A percentile compares a stretch with the other conserved stretches of the same genome.
phyloP scores from a whole-genome alignment of 2,888 invertebrate genomes.

The Dynastes maya region DNA sequence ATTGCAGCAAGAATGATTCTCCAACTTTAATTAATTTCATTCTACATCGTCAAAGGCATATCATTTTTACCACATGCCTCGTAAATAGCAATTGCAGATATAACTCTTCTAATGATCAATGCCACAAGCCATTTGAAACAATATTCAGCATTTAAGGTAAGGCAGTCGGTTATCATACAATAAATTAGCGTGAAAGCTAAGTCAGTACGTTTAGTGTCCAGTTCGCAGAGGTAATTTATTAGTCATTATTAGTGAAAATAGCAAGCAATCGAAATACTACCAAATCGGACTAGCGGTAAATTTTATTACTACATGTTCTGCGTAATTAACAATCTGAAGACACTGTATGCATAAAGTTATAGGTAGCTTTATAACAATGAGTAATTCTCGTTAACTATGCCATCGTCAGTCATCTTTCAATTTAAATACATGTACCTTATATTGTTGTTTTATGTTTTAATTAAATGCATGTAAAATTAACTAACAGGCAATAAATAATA shows the following conservation, averaged over 20 bases:
- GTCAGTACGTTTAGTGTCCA: not conserved
- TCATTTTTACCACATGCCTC: no score
- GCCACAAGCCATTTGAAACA: not conserved
- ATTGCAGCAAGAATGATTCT: no score
- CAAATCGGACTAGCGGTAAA: constrained; percentile 12
- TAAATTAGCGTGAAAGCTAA: constrained; percentile 12
- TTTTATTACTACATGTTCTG: not conserved
- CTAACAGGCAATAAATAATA: no score
- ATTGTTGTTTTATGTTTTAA: no score
- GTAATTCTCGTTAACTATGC: not conserved
- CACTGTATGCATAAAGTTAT: not conserved
- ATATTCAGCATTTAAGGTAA: constrained; percentile 20
- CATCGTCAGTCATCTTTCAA: no score
- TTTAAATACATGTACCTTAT: no score
- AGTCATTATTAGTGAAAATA: constrained; percentile 8
- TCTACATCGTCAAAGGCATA: no score
- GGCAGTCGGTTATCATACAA: not conserved
- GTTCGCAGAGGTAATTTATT: constrained; percentile 19
- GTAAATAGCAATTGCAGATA: not conserved
- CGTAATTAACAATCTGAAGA: constrained; percentile 6
- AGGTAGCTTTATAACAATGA: not conserved
- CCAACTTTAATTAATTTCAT: no score
- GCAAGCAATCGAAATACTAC: not conserved
- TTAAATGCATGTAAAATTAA: no score
- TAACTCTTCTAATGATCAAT: constrained; percentile 10